These are phyloP conservation scores for Drosophila picticornis DNA, from an alignment of 2,888 invertebrate species.

Conservation along the genomic window DNA sequence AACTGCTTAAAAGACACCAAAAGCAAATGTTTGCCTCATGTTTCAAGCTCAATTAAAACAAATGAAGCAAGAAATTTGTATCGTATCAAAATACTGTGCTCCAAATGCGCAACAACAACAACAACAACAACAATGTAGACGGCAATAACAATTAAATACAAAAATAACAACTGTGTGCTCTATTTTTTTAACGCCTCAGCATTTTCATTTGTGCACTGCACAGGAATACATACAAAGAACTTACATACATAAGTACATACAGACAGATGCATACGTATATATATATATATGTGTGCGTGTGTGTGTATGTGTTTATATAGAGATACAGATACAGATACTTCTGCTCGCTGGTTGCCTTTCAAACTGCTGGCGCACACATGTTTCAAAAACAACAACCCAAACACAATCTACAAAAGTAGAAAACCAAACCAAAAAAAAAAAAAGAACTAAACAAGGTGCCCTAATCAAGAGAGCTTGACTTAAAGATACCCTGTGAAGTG, in stretches of 20 bases:
- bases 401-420: constrained; percentile 51
- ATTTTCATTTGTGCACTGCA: constrained; percentile 68
- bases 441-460: constrained; percentile 12
- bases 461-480: neutral
- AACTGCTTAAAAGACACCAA: constrained; percentile 9
- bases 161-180: constrained; percentile 76
- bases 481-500: constrained; percentile 23
- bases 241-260: constrained; percentile 18
- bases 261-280: constrained; percentile 3
- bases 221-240: constrained; percentile 44
- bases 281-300: constrained; percentile 16
- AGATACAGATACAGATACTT: constrained; percentile 51
- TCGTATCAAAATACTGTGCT: constrained; percentile 66
- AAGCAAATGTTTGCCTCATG: constrained; percentile 58
- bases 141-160: constrained; percentile 75
- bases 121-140: constrained; percentile 48
- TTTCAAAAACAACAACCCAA: constrained; percentile 64
- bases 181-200: constrained; percentile 80
- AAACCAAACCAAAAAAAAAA: constrained; percentile 19
- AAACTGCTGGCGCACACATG: constrained; percentile 78
- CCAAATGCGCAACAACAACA: constrained; percentile 44
- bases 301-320: constrained; percentile 12
- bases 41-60: constrained; percentile 78
- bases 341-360: constrained; percentile 57
- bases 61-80: constrained; percentile 72